A percentile compares a stretch with the other conserved stretches of the same genome.
These are phyloP conservation scores for Schrankia costaestrigalis DNA, from an alignment of 2,888 invertebrate species.

Conservation along the genomic window DNA sequence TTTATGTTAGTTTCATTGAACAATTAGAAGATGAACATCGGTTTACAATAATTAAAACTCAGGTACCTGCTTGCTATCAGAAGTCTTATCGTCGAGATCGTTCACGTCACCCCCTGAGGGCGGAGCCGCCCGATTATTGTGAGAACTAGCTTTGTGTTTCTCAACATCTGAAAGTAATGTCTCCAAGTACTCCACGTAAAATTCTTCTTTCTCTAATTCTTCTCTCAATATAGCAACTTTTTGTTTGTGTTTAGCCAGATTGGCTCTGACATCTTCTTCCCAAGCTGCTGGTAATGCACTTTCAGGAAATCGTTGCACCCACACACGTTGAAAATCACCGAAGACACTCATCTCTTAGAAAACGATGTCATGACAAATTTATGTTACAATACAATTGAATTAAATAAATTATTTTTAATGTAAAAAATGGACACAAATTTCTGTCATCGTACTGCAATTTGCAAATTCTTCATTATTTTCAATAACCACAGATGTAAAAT, in stretches of 20 bases:
- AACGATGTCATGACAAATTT: conserved; percentile 78
- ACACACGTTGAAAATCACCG: conserved; percentile 94
- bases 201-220: conserved; percentile 93
- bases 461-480: conserved; percentile 36
- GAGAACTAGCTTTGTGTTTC: conserved; percentile 84
- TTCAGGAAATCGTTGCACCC: conserved; percentile 94
- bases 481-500: conserved; percentile 26
- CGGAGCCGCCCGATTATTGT: conserved; percentile 72
- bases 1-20: too few species aligned
- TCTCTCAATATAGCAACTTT: conserved; percentile 90
- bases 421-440: conserved; percentile 54
- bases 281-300: conserved; percentile 94
- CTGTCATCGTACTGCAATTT: conserved; percentile 53
- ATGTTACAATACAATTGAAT: conserved; percentile 57
- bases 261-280: conserved; percentile 95
- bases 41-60: conserved; percentile 16
- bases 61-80: conserved; percentile 73
- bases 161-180: conserved; percentile 91
- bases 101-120: conserved; percentile 70
- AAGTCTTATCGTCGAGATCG: conserved; percentile 67
- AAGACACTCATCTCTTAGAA: conserved; percentile 90
- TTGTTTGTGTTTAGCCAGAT: conserved; percentile 93
- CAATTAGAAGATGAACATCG: neutral
- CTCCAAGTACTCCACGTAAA: conserved; percentile 94
- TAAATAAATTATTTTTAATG: conserved; percentile 33